Base-by-base conservation (phyloP, 2,797 vertebrate species). In the Octomys mimax region DNA sequence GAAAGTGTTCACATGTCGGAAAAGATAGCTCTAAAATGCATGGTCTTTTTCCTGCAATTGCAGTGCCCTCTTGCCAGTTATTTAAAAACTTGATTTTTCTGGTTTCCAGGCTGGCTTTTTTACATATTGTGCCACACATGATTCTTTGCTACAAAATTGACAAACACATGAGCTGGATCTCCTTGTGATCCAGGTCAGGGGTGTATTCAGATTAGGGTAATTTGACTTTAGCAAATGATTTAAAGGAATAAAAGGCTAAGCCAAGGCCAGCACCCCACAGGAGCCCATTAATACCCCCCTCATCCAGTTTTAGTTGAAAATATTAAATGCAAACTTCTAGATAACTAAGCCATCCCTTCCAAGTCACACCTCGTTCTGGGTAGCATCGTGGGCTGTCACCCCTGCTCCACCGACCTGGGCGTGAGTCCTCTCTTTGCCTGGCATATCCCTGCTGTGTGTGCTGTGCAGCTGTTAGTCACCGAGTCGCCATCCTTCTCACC, bases 211-310 rank as follows among this genome's bases (percentile, higher is more conserved):
- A 28, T 62, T 73, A 79, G 94, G 81, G 78, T 57, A 39, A 92
- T 73, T 87, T 92, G 84, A 92, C 64, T 33, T 62, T 57, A 92
- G 94, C 77, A 93, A 93, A 80, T 89, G 13, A 83, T 87, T 86
- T 89, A 81, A 93, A 89, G 59, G 12, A 11, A 2, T 79, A 33
- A 66, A 80, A 59, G 31, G 0, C 5, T 77, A 36, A 94, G 36
- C 11, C 68, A 66, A 33, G 11, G 6, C 24, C 33, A 92, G 4
- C 12, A 73, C 85, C 79, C 28, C 64, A 21, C 19, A 57, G 39
- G 21, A 94, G 8, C 10, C 22, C 18, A n/a, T 3, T 10, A 61
- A 1, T 54, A n/a, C 6, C 31, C 26, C 19, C 4, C 22, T n/a
- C 54, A 42, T 46, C 62, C 33, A 78, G 59, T 49, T 70, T 61